A percentile compares a stretch with the other conserved stretches of the same genome.
Conservation (phyloP, 2,888 invertebrate genomes). For the Clanis bilineata region DNA sequence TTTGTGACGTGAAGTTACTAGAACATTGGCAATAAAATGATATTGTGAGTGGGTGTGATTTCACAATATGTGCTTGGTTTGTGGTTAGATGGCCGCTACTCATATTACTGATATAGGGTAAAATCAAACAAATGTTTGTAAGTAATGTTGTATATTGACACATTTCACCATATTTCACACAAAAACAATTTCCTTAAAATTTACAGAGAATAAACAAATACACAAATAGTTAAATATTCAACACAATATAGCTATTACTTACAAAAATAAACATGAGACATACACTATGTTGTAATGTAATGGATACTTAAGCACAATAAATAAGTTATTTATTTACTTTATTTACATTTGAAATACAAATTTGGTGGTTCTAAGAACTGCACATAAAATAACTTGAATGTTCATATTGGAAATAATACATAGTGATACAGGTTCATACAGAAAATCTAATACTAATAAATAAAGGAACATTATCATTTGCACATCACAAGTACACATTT, state of each 20-base stretch:
- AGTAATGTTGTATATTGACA: conserved; percentile 79
- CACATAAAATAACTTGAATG: conserved; percentile 5
- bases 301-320: conserved; percentile 53
- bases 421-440: not conserved
- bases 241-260: conserved; percentile 73
- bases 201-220: conserved; percentile 73
- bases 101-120: conserved; percentile 8
- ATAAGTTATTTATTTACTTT: conserved; percentile 53
- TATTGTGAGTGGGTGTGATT: not conserved
- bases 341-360: conserved; percentile 44
- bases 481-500: conserved; percentile 25
- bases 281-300: conserved; percentile 46
- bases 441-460: conserved; percentile 21
- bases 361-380: conserved; percentile 23
- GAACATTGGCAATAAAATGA: not conserved
- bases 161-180: conserved; percentile 76
- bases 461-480: conserved; percentile 19
- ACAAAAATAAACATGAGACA: conserved; percentile 63
- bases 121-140: conserved; percentile 60
- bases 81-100: not conserved
- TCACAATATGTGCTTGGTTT: not conserved
- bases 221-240: conserved; percentile 71
- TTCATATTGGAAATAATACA: conserved; percentile 3
- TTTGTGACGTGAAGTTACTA: not conserved
- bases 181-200: conserved; percentile 72